Evolutionary conservation across 2,797 vertebrate species (phyloP).

Genomic region (Heteromormyrus szaboi): DNA sequence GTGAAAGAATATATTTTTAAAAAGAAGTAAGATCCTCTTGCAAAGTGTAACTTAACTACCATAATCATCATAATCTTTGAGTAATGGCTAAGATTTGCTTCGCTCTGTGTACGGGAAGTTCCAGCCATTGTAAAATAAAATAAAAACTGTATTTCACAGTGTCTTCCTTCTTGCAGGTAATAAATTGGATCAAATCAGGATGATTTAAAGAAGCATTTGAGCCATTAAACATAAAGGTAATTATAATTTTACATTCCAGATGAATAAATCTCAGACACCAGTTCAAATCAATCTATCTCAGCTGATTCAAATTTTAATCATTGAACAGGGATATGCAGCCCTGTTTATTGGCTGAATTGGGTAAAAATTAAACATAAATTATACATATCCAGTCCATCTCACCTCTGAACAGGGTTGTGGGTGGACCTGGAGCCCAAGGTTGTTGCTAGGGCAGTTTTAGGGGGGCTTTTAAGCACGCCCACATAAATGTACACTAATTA

Average conservation of each 20-base stretch:
- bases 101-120: background rate
- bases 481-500: background rate
- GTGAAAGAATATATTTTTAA: background rate
- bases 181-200: background rate
- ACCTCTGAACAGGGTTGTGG: background rate
- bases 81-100: background rate
- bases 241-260: background rate
- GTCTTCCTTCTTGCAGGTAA: background rate
- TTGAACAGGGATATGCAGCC: conserved; percentile 9
- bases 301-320: background rate
- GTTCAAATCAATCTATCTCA: background rate
- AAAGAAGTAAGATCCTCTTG: background rate
- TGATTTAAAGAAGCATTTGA: background rate
- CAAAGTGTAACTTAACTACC: background rate
- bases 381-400: background rate
- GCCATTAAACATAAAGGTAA: background rate
- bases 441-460: background rate
- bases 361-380: conserved; percentile 29
- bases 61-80: background rate
- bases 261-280: background rate
- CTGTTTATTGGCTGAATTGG: conserved; percentile 39
- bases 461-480: background rate
- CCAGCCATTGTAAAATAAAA: background rate
- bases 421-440: background rate
- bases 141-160: background rate